phyloP scores from a whole-genome alignment of 2,113 vertebrate species.

The Rhagologus leucostigma region DNA sequence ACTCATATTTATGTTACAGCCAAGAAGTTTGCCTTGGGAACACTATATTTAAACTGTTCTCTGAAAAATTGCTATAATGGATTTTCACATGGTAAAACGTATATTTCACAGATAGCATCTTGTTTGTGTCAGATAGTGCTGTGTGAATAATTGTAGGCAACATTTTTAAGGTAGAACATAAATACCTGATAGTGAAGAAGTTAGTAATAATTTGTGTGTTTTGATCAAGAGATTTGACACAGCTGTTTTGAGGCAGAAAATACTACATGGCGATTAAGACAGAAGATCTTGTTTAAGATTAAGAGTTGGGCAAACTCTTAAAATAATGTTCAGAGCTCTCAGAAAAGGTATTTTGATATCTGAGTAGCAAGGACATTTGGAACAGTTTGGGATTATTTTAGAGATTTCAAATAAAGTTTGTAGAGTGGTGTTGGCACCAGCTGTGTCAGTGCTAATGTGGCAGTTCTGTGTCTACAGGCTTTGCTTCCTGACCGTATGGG shows the following conservation, averaged over 20 bases:
- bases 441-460: neutral
- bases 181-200: neutral
- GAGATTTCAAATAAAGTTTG: neutral
- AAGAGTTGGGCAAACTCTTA: neutral
- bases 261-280: neutral
- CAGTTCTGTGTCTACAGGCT: neutral
- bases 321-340: neutral
- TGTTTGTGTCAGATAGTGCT: neutral
- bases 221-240: neutral
- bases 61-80: slow-evolving; percentile 34
- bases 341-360: neutral
- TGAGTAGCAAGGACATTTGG: neutral
- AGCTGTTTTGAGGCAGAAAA: neutral
- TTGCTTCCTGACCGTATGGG: neutral
- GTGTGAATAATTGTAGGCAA: slow-evolving; percentile 19
- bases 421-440: neutral
- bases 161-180: slow-evolving; percentile 3
- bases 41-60: slow-evolving; percentile 17
- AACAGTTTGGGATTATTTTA: neutral
- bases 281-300: neutral
- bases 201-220: neutral
- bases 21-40: slow-evolving; percentile 13
- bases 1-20: slow-evolving; percentile 32
- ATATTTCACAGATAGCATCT: slow-evolving; percentile 17
- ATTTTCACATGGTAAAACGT: slow-evolving; percentile 14